phyloP scores from a whole-genome alignment of 2,888 invertebrate species.

The Taenaris catops region DNA sequence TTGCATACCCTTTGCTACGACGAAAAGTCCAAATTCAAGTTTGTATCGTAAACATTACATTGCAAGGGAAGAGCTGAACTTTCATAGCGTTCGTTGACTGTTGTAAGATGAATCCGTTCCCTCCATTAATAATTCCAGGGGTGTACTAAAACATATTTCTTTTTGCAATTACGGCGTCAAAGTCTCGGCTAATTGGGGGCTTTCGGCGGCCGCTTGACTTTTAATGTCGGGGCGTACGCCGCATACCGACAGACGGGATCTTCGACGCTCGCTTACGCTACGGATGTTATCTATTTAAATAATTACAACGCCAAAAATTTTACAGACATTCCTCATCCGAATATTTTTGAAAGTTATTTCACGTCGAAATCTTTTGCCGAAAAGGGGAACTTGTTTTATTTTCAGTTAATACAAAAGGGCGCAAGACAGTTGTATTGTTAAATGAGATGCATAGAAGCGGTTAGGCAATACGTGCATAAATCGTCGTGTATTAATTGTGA shows the following conservation, averaged over 20 bases:
- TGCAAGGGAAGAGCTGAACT: slow-evolving; percentile 36
- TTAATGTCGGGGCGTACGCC: slow-evolving; percentile 45
- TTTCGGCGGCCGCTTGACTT: slow-evolving; percentile 64
- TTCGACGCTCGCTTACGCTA: slow-evolving; percentile 32
- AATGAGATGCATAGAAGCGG: slow-evolving; percentile 7
- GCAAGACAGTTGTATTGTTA: too few relatives aligned
- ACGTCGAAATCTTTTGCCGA: slow-evolving; percentile 18
- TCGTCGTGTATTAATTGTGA: slow-evolving; percentile 60
- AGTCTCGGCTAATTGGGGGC: slow-evolving; percentile 72
- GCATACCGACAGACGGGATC: slow-evolving; percentile 29
- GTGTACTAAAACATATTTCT: slow-evolving; percentile 62
- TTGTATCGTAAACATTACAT: slow-evolving; percentile 44
- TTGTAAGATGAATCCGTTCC: slow-evolving; percentile 24
- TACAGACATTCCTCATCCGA: slow-evolving; percentile 35
- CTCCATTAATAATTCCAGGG: slow-evolving; percentile 51
- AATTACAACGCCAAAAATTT: slow-evolving; percentile 30
- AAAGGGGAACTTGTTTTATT: not conserved
- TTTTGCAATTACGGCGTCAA: slow-evolving; percentile 66
- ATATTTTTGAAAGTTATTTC: slow-evolving; percentile 38
- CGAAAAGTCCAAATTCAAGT: slow-evolving; percentile 19
- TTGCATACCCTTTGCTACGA: slow-evolving; percentile 39
- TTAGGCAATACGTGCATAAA: slow-evolving; percentile 26
- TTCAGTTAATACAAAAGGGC: not conserved
- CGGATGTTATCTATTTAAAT: slow-evolving; percentile 33
- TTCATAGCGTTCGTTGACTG: slow-evolving; percentile 1